These are phyloP conservation scores for Pheucticus melanocephalus DNA, from an alignment of 2,113 vertebrate genomes.

Conservation along the genomic window DNA sequence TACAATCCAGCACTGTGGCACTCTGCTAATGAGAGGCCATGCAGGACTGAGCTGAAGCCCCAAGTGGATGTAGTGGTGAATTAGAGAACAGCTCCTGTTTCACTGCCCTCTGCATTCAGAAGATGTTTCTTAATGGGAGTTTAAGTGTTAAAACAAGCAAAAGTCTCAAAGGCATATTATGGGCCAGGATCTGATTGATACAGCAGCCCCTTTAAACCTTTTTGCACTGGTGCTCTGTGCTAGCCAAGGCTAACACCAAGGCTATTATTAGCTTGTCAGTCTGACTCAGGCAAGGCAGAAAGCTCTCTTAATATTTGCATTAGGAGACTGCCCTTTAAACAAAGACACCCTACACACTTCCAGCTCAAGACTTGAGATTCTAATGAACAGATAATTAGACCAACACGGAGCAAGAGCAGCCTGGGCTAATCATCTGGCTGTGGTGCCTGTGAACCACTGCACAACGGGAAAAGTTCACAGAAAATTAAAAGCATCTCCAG, in stretches of 20 bases:
- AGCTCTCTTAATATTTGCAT: constrained; percentile 70
- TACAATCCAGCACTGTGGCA: not conserved
- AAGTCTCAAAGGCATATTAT: not conserved
- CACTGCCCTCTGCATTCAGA: not conserved
- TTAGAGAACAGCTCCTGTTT: constrained; percentile 9
- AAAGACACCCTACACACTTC: constrained; percentile 53
- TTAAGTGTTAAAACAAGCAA: constrained; percentile 66
- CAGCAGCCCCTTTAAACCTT: not conserved
- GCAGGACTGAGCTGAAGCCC: constrained; percentile 11
- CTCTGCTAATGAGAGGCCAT: constrained; percentile 19
- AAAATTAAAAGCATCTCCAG: constrained; percentile 65
- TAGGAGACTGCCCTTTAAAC: constrained; percentile 71
- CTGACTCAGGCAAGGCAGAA: constrained; percentile 41
- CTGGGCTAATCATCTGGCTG: constrained; percentile 58
- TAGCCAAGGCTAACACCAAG: constrained; percentile 46
- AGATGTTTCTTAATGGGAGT: constrained; percentile 11
- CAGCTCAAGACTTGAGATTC: constrained; percentile 65
- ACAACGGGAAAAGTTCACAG: constrained; percentile 10
- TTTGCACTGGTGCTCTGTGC: not conserved
- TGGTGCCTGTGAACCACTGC: constrained; percentile 32
- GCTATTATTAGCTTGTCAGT: constrained; percentile 54
- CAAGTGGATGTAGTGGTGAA: not conserved
- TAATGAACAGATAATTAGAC: constrained; percentile 77
- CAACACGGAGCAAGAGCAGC: constrained; percentile 56
- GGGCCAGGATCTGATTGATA: constrained; percentile 14